phyloP scores from a whole-genome alignment of 2,113 vertebrate genomes.

The Stigmatopora nigra region DNA sequence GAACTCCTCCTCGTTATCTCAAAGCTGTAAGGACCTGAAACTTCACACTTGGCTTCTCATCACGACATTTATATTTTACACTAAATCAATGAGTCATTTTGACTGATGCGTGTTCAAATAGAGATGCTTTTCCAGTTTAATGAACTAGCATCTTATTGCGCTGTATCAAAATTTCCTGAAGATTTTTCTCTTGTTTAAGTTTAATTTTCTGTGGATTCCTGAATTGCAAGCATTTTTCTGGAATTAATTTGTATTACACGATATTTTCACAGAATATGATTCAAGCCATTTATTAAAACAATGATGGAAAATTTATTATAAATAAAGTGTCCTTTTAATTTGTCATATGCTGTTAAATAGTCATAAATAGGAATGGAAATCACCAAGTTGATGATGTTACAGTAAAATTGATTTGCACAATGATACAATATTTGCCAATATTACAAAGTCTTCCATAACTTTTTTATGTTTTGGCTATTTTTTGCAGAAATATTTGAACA shows the following conservation, averaged over 20 bases:
- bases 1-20: not conserved
- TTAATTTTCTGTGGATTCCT: not conserved
- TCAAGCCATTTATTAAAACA: not conserved
- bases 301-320: too few relatives aligned
- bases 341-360: too few relatives aligned
- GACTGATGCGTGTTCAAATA: not conserved
- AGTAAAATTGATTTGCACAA: too few relatives aligned
- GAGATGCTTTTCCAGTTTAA: not conserved
- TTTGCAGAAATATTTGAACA: too few relatives aligned
- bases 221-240: not conserved
- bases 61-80: not conserved
- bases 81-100: not conserved
- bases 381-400: too few relatives aligned
- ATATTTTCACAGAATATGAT: not conserved
- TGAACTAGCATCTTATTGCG: not conserved
- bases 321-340: too few relatives aligned
- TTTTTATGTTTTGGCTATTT: too few relatives aligned
- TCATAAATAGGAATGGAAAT: too few relatives aligned
- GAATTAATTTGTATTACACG: not conserved
- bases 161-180: not conserved
- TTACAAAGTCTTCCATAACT: too few relatives aligned
- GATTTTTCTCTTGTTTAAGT: not conserved
- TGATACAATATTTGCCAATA: too few relatives aligned
- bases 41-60: not conserved
- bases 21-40: slow-evolving; percentile 1